phyloP scores from a whole-genome alignment of 2,888 invertebrate species.

The Cryptosula pallasiana region DNA sequence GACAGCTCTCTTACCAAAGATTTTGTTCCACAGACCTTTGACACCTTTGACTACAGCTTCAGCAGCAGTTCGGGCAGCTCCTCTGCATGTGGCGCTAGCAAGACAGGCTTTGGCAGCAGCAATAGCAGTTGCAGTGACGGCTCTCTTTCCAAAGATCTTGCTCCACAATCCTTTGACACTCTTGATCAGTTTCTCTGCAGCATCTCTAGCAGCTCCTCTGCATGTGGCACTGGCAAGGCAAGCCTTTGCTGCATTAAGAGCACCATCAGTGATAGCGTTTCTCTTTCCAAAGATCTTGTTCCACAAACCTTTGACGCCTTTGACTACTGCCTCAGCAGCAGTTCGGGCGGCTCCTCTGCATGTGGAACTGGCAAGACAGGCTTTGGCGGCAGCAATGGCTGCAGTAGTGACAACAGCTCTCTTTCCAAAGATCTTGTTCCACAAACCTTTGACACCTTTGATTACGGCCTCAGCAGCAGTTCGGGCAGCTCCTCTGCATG shows the following conservation, averaged over 20 bases:
- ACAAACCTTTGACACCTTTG: background rate
- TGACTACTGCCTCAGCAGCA: background rate
- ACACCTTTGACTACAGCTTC: no score
- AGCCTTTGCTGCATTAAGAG: background rate
- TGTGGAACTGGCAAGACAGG: background rate
- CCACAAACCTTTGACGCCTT: background rate
- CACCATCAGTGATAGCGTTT: background rate
- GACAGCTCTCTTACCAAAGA: no score
- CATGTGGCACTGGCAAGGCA: background rate
- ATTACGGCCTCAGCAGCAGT: background rate
- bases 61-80: no score
- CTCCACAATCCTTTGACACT: background rate
- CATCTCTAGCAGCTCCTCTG: no score
- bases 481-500: background rate
- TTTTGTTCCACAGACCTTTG: no score
- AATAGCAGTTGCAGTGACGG: no score
- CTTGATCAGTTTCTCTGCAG: background rate
- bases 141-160: slow-evolving; percentile 6
- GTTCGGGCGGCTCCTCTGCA: background rate
- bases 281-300: background rate
- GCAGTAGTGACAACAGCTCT: background rate
- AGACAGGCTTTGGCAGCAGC: no score
- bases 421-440: slow-evolving; percentile 4
- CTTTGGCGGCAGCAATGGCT: slow-evolving; percentile 3
- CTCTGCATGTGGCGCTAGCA: no score